Percentiles rank a stretch among this genome's conserved stretches.
Conservation (phyloP, 2,113 vertebrate genomes). For the Cinclus cinclus region DNA sequence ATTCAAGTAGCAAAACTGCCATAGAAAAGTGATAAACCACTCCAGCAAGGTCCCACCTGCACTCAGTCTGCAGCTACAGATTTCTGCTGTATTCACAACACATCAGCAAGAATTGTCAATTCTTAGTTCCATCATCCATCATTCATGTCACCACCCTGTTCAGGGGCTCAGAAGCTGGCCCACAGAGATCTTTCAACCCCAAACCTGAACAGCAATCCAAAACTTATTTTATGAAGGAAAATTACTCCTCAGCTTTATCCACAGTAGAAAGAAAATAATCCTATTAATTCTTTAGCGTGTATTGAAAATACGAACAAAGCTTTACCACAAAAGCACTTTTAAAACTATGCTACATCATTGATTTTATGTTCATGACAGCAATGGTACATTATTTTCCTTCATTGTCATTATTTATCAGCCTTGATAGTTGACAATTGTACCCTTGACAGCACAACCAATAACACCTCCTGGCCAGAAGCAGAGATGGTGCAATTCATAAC, state of each 20-base stretch:
- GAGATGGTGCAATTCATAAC: background rate
- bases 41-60: background rate
- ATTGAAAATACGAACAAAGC: background rate
- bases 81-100: background rate
- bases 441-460: background rate
- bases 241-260: background rate
- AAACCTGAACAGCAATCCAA: background rate
- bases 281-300: background rate
- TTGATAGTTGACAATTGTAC: background rate
- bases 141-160: background rate
- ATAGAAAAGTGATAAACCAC: background rate
- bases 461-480: background rate
- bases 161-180: background rate
- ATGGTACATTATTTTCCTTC: background rate
- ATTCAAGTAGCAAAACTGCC: background rate
- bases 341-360: background rate
- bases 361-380: background rate
- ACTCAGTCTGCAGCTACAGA: background rate
- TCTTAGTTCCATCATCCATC: background rate
- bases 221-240: background rate
- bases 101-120: background rate
- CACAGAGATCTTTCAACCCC: background rate
- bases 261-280: background rate
- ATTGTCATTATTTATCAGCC: background rate
- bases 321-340: background rate